Evolutionary conservation across 2,113 vertebrate species (phyloP).

Genomic region (Pollachius pollachius): DNA sequence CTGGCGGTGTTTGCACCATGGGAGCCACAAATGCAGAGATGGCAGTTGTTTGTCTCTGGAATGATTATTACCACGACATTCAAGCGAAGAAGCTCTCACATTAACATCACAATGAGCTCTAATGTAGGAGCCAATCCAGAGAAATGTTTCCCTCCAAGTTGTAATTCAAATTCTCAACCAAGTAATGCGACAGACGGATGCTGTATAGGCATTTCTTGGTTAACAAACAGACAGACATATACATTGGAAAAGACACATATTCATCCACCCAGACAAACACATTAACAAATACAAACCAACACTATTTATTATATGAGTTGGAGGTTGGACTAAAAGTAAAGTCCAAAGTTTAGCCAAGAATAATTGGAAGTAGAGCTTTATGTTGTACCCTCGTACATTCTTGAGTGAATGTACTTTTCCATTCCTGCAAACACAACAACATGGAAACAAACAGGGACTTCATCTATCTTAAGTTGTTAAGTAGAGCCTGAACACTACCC

Average conservation of each 20-base stretch:
- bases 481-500: no score
- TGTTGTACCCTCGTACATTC: background rate
- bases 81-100: constrained; percentile 20
- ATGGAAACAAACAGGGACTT: background rate
- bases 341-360: no score
- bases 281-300: background rate
- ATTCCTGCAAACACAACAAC: background rate
- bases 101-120: constrained; percentile 42
- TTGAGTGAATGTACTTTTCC: background rate
- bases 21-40: constrained; percentile 1
- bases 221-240: background rate
- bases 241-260: background rate
- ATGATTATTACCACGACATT: constrained; percentile 17
- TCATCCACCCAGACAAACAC: background rate
- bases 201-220: background rate
- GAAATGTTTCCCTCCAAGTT: constrained; percentile 21
- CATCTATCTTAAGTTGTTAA: no score
- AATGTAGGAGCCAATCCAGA: constrained; percentile 14
- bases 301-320: background rate
- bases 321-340: no score
- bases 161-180: background rate
- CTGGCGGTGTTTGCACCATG: constrained; percentile 46
- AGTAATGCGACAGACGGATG: background rate
- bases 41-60: constrained; percentile 13
- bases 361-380: no score